Conservation (phyloP, 2,113 vertebrate species). For the Indicator indicator region DNA sequence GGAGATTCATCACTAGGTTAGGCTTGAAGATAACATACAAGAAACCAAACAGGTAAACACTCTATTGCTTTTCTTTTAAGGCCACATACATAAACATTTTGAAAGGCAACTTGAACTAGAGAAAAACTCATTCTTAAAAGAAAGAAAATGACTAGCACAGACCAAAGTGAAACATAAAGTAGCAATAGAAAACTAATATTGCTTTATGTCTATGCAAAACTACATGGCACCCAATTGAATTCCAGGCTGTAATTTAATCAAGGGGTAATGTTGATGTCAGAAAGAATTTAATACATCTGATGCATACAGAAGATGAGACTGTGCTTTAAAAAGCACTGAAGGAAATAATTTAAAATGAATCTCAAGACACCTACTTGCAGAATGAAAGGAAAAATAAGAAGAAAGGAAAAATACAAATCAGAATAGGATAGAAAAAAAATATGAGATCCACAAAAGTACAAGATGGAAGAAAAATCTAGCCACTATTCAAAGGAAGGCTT, state of each 20-base stretch:
- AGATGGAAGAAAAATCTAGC: not conserved
- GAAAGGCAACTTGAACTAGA: not conserved
- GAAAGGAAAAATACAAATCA: not conserved
- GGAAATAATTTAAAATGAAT: slow-evolving; percentile 28
- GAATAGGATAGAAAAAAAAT: not conserved
- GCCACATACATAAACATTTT: not conserved
- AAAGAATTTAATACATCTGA: slow-evolving; percentile 38
- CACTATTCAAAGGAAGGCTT: not conserved
- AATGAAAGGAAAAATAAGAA: not conserved
- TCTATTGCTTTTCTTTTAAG: not conserved
- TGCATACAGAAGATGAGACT: not conserved
- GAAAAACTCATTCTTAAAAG: not conserved
- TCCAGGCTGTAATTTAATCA: slow-evolving; percentile 45
- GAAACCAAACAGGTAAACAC: not conserved
- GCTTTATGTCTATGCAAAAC: not conserved
- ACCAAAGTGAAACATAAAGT: slow-evolving; percentile 13
- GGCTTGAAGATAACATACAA: not conserved
- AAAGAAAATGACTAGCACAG: not conserved
- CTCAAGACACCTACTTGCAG: not conserved
- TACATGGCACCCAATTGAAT: slow-evolving; percentile 14
- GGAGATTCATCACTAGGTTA: not conserved
- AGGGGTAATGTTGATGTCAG: not conserved
- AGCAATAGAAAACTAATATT: not conserved
- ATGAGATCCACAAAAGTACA: not conserved
- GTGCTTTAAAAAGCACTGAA: not conserved